A percentile compares a stretch with the other conserved stretches of the same genome.
These are phyloP conservation scores for Cheilosia variabilis DNA, from an alignment of 2,888 invertebrate species.

Conservation along the genomic window DNA sequence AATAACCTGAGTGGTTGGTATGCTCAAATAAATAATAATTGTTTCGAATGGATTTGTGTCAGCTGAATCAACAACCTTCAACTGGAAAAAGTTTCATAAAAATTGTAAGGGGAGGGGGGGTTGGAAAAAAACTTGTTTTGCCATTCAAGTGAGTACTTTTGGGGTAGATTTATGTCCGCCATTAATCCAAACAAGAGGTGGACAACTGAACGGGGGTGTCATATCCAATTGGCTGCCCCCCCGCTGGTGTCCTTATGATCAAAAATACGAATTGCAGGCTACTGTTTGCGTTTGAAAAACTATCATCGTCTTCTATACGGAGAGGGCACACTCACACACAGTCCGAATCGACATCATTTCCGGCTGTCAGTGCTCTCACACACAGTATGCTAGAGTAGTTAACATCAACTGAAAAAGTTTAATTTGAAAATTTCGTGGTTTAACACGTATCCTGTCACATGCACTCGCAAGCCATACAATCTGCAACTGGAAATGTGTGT, in stretches of 20 bases:
- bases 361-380: constrained; percentile 69
- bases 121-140: constrained; percentile 35
- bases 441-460: constrained; percentile 74
- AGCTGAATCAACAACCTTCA: neutral
- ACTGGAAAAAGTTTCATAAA: neutral
- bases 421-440: constrained; percentile 75
- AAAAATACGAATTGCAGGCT: neutral
- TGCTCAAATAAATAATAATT: too few relatives aligned
- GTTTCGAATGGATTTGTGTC: too few relatives aligned
- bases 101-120: neutral
- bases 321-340: constrained; percentile 21
- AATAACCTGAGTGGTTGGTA: too few relatives aligned
- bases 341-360: constrained; percentile 71
- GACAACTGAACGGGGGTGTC: neutral
- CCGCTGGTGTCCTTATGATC: neutral
- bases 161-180: constrained; percentile 56
- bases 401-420: constrained; percentile 74
- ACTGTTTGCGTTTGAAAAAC: constrained; percentile 60
- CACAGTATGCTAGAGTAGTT: constrained; percentile 51
- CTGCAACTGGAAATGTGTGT: neutral
- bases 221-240: neutral
- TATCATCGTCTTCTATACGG: constrained; percentile 36
- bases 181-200: constrained; percentile 49
- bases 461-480: constrained; percentile 12
- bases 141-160: constrained; percentile 58